A percentile compares a stretch with the other conserved stretches of the same genome.
phyloP scores from a whole-genome alignment of 2,888 invertebrate species.

The Sarcophaga rosellei region DNA sequence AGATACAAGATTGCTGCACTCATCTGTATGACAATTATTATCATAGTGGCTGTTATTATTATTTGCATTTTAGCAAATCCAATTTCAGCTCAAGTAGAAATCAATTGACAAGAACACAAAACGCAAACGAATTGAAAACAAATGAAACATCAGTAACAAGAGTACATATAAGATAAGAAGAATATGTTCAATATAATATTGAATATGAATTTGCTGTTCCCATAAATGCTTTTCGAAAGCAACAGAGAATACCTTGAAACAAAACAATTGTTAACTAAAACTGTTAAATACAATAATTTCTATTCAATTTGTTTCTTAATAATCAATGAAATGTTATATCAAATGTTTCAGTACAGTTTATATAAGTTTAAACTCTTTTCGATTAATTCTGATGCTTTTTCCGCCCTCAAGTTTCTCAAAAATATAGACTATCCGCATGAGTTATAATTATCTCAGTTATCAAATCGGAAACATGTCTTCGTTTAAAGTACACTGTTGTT shows the following conservation, averaged over 20 bases:
- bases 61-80: constrained; percentile 58
- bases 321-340: too few species aligned
- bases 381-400: neutral
- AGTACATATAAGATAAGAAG: neutral
- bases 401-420: neutral
- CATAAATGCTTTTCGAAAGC: neutral
- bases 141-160: constrained; percentile 6
- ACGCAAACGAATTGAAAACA: constrained; percentile 11
- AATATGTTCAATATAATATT: constrained; percentile 14
- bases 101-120: constrained; percentile 61
- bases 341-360: too few species aligned
- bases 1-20: constrained; percentile 43
- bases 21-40: constrained; percentile 17
- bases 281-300: too few species aligned
- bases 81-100: constrained; percentile 62
- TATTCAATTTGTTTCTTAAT: too few species aligned
- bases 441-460: constrained; percentile 47
- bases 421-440: neutral
- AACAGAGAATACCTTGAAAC: neutral
- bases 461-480: constrained; percentile 50
- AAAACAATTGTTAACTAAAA: too few species aligned
- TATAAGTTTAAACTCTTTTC: too few species aligned
- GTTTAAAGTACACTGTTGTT: constrained; percentile 8
- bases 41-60: constrained; percentile 26
- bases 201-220: neutral